A percentile compares a stretch with the other conserved stretches of the same genome.
These are phyloP conservation scores for Chymomyza amoena DNA, from an alignment of 2,888 invertebrate species.

Conservation along the genomic window DNA sequence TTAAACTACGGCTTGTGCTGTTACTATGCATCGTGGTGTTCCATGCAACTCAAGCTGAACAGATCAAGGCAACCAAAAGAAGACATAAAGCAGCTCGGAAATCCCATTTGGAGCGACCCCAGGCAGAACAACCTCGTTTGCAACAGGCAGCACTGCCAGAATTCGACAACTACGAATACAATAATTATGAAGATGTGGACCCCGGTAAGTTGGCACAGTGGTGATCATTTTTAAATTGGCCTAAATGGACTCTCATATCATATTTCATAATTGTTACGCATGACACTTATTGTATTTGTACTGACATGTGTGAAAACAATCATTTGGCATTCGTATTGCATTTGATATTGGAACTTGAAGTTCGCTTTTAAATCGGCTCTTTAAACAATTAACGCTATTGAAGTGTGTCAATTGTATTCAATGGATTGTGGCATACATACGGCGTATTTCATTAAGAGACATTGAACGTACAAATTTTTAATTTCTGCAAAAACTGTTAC, in stretches of 20 bases:
- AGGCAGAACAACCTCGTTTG: slow-evolving; percentile 58
- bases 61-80: slow-evolving; percentile 22
- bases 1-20: not conserved
- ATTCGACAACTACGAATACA: slow-evolving; percentile 54
- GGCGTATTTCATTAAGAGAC: not conserved
- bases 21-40: not conserved
- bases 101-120: slow-evolving; percentile 45
- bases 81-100: slow-evolving; percentile 19
- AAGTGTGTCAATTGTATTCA: slow-evolving; percentile 26
- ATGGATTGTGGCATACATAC: not conserved
- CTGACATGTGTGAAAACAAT: not conserved
- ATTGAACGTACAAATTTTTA: not conserved
- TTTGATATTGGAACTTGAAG: slow-evolving; percentile 1
- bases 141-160: slow-evolving; percentile 48
- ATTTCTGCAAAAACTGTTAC: slow-evolving; percentile 12
- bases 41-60: slow-evolving; percentile 1
- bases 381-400: slow-evolving; percentile 15
- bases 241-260: not conserved
- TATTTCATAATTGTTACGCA: not conserved
- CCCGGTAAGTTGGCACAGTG: slow-evolving; percentile 22
- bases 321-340: slow-evolving; percentile 4
- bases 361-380: not conserved
- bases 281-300: not conserved
- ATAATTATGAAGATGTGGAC: slow-evolving; percentile 57
- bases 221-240: not conserved